A percentile compares a stretch with the other conserved stretches of the same genome.
Conservation (phyloP, 2,888 invertebrate species). For the Thelaira solivaga region DNA sequence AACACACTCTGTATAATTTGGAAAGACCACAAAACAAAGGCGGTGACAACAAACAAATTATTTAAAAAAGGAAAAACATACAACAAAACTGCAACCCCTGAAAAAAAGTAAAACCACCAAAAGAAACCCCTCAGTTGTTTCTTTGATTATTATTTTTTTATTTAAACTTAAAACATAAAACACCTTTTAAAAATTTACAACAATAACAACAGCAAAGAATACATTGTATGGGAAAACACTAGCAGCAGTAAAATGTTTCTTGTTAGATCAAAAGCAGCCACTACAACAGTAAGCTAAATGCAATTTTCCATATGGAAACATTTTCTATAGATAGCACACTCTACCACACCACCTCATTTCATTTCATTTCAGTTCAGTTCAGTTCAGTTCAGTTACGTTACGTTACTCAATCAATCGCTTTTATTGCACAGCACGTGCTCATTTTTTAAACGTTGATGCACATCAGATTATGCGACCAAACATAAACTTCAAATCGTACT, state of each 20-base stretch:
- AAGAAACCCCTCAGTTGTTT: slow-evolving; percentile 16
- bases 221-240: background rate
- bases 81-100: slow-evolving; percentile 16
- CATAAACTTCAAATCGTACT: slow-evolving; percentile 17
- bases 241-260: slow-evolving; percentile 10
- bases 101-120: background rate
- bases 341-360: background rate
- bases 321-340: slow-evolving; percentile 13
- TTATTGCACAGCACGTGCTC: slow-evolving; percentile 43
- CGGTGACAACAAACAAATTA: slow-evolving; percentile 44
- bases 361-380: too few relatives aligned
- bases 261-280: slow-evolving; percentile 19
- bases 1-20: background rate
- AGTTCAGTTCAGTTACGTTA: background rate
- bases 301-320: slow-evolving; percentile 35
- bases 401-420: slow-evolving; percentile 3
- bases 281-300: slow-evolving; percentile 11
- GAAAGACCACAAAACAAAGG: slow-evolving; percentile 34
- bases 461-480: slow-evolving; percentile 19
- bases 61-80: background rate
- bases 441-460: slow-evolving; percentile 27
- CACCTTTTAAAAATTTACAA: slow-evolving; percentile 9
- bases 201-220: background rate
- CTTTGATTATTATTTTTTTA: background rate
- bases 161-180: slow-evolving; percentile 6